Evolutionary conservation across 2,113 vertebrate genomes (phyloP).

Genomic region (Callorhinus ursinus): DNA sequence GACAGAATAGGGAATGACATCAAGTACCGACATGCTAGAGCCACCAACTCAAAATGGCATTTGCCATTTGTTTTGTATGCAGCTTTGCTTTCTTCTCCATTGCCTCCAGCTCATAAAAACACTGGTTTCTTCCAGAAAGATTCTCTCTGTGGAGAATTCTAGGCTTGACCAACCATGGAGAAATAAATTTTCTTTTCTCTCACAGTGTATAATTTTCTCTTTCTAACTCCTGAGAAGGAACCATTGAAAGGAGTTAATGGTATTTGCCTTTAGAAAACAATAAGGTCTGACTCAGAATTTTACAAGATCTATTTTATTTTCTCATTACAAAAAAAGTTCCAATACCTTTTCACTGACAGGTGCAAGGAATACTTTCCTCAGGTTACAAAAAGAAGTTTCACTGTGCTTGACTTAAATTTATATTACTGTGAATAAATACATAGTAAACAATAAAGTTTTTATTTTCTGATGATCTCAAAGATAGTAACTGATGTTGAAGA

Average conservation of each 20-base stretch:
- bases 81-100: slow-evolving; percentile 13
- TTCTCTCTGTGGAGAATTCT: slow-evolving; percentile 45
- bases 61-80: slow-evolving; percentile 25
- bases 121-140: slow-evolving; percentile 30
- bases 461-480: neutral
- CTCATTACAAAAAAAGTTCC: slow-evolving; percentile 27
- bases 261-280: slow-evolving; percentile 58
- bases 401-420: neutral
- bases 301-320: slow-evolving; percentile 46
- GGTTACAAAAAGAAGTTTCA: neutral
- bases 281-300: slow-evolving; percentile 57
- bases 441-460: neutral
- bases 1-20: neutral
- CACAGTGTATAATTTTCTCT: slow-evolving; percentile 55
- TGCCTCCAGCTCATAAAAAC: slow-evolving; percentile 8
- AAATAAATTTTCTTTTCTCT: slow-evolving; percentile 64
- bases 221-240: slow-evolving; percentile 34
- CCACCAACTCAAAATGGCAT: neutral
- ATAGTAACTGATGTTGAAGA: neutral
- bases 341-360: neutral
- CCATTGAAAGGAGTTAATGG: slow-evolving; percentile 31
- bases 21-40: neutral
- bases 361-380: neutral
- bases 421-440: neutral
- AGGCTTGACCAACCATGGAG: slow-evolving; percentile 51